These are phyloP conservation scores for Sylvicola cinctus DNA, from an alignment of 2,888 invertebrate species.

Conservation along the genomic window DNA sequence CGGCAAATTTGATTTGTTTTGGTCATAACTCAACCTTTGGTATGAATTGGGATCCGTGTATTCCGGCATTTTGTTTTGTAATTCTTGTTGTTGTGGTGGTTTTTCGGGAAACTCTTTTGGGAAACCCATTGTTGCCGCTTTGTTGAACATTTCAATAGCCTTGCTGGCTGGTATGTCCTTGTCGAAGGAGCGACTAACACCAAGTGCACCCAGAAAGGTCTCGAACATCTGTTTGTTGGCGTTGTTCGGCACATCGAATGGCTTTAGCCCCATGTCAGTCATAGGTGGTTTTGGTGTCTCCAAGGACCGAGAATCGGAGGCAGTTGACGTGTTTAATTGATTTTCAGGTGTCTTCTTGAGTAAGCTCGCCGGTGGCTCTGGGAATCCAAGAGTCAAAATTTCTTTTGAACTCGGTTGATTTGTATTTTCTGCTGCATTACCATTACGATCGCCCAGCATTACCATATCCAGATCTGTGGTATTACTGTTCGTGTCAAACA, in stretches of 20 bases:
- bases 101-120: conserved; percentile 18
- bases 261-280: not conserved
- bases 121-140: conserved; percentile 23
- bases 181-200: conserved; percentile 14
- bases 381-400: conserved; percentile 3
- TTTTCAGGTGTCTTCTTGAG: not conserved
- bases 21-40: too few relatives aligned
- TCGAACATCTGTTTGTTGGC: conserved; percentile 17
- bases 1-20: too few relatives aligned
- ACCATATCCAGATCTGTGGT: too few relatives aligned
- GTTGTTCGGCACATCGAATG: conserved; percentile 1
- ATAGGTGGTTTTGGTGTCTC: conserved; percentile 3
- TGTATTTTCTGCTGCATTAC: too few relatives aligned
- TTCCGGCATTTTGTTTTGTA: not conserved
- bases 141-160: conserved; percentile 25
- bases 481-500: too few relatives aligned
- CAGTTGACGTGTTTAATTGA: conserved; percentile 1
- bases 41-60: too few relatives aligned
- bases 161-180: conserved; percentile 19
- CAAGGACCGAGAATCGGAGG: not conserved
- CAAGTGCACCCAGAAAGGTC: conserved; percentile 21
- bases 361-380: not conserved
- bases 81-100: conserved; percentile 10
- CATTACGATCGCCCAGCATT: too few relatives aligned
- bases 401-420: not conserved